Conservation (phyloP, 2,113 vertebrate genomes). For the Morone saxatilis region DNA sequence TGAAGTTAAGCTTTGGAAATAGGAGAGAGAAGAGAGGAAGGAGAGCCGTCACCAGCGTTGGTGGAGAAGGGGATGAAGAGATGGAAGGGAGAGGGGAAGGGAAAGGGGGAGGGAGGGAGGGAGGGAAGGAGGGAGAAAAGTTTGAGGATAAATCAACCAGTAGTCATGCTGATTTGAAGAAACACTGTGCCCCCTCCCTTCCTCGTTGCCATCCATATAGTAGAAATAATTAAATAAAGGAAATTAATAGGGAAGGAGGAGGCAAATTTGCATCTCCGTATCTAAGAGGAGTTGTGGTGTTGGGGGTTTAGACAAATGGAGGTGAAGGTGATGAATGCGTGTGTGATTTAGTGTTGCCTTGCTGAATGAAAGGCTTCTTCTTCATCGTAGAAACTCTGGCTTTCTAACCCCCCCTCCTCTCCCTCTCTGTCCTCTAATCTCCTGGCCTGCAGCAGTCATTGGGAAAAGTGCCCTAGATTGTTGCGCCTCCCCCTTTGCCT, state of each 20-base stretch:
- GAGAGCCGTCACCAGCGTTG: slow-evolving; percentile 59
- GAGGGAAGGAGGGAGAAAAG: slow-evolving; percentile 37
- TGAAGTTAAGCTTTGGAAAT: slow-evolving; percentile 88
- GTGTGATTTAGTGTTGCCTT: slow-evolving; percentile 72
- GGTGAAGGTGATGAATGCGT: slow-evolving; percentile 72
- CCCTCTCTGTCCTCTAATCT: slow-evolving; percentile 78
- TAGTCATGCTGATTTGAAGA: slow-evolving; percentile 78
- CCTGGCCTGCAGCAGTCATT: slow-evolving; percentile 81
- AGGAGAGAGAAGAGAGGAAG: slow-evolving; percentile 66
- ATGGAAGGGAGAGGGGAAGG: slow-evolving; percentile 23
- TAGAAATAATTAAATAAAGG: slow-evolving; percentile 56
- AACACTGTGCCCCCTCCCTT: slow-evolving; percentile 52
- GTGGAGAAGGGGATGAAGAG: slow-evolving; percentile 58
- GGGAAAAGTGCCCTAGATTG: slow-evolving; percentile 82
- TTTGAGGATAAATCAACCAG: slow-evolving; percentile 78
- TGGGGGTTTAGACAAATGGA: slow-evolving; percentile 32
- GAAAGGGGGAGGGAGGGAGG: slow-evolving; percentile 23
- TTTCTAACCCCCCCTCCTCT: slow-evolving; percentile 2
- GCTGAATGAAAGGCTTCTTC: slow-evolving; percentile 61
- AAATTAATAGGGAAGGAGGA: slow-evolving; percentile 34
- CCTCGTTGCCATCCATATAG: slow-evolving; percentile 43
- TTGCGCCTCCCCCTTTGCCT: slow-evolving; percentile 65
- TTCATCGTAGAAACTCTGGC: slow-evolving; percentile 18
- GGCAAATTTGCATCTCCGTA: slow-evolving; percentile 61
- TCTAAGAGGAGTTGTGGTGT: slow-evolving; percentile 35